Conservation (phyloP, 2,888 invertebrate species). For the Syritta pipiens region DNA sequence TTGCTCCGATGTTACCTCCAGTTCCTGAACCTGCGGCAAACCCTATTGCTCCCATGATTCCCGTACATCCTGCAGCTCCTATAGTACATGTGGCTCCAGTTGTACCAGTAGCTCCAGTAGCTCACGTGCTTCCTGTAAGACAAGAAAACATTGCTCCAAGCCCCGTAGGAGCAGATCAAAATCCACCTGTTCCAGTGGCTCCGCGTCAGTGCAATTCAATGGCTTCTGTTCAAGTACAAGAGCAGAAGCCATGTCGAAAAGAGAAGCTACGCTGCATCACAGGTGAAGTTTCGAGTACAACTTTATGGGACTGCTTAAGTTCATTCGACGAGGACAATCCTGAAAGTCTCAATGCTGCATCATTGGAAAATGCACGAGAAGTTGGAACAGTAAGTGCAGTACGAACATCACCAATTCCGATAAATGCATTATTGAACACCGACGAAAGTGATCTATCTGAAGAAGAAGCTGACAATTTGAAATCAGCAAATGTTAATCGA, state of each 20-base stretch:
- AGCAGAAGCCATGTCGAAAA: not conserved
- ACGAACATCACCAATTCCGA: not conserved
- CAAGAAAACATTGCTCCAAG: too few species aligned
- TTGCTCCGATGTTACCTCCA: too few species aligned
- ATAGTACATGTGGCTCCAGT: too few species aligned
- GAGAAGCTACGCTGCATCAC: constrained; percentile 27
- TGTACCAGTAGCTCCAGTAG: too few species aligned
- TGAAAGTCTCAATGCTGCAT: not conserved
- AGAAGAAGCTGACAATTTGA: constrained; percentile 14
- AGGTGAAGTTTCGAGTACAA: constrained; percentile 52
- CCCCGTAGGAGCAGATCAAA: too few species aligned
- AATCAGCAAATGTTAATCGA: not conserved
- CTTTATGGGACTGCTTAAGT: constrained; percentile 9
- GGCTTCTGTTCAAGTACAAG: not conserved
- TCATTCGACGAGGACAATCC: constrained; percentile 1
- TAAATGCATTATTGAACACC: not conserved
- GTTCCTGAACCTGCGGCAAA: too few species aligned
- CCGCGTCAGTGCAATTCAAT: too few species aligned
- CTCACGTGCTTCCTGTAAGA: too few species aligned
- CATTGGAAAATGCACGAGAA: constrained; percentile 18
- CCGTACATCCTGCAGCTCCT: too few species aligned
- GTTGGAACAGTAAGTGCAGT: constrained; percentile 32
- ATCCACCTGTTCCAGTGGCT: too few species aligned
- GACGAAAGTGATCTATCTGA: constrained; percentile 34
- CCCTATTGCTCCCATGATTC: too few species aligned